phyloP scores from a whole-genome alignment of 2,113 vertebrate genomes.

The Eonycteris spelaea region DNA sequence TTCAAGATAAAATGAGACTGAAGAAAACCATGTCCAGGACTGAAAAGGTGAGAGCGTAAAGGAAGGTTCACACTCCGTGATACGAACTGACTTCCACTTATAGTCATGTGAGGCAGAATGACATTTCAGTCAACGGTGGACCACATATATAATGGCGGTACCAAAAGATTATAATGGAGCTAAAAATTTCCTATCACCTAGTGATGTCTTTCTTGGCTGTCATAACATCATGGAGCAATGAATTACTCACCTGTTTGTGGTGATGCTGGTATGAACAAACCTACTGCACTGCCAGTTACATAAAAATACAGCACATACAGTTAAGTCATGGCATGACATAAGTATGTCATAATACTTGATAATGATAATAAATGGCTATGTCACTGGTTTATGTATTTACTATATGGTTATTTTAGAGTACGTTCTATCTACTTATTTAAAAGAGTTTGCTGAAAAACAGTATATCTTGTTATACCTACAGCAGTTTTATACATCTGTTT shows the following conservation, averaged over 20 bases:
- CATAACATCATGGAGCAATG: not conserved
- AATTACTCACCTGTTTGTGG: not conserved
- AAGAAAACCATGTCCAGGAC: slow-evolving; percentile 41
- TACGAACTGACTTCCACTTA: slow-evolving; percentile 55
- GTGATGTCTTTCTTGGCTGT: not conserved
- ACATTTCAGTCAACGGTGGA: not conserved
- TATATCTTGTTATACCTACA: not conserved
- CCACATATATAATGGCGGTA: not conserved
- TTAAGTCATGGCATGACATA: too few species aligned
- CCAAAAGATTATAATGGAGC: not conserved
- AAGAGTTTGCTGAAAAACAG: not conserved
- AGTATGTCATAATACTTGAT: not conserved
- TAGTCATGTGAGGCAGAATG: not conserved
- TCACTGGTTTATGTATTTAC: not conserved
- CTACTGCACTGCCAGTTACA: not conserved
- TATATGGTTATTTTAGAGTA: not conserved
- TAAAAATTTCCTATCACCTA: not conserved
- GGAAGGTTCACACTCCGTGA: slow-evolving; percentile 10
- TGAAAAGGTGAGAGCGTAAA: not conserved
- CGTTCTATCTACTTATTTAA: not conserved
- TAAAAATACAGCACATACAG: not conserved
- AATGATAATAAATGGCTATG: not conserved
- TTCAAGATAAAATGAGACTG: not conserved
- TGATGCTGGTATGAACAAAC: not conserved
- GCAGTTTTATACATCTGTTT: not conserved